These are phyloP conservation scores for Drosophila tripunctata DNA, from an alignment of 2,888 invertebrate species.

Conservation along the genomic window DNA sequence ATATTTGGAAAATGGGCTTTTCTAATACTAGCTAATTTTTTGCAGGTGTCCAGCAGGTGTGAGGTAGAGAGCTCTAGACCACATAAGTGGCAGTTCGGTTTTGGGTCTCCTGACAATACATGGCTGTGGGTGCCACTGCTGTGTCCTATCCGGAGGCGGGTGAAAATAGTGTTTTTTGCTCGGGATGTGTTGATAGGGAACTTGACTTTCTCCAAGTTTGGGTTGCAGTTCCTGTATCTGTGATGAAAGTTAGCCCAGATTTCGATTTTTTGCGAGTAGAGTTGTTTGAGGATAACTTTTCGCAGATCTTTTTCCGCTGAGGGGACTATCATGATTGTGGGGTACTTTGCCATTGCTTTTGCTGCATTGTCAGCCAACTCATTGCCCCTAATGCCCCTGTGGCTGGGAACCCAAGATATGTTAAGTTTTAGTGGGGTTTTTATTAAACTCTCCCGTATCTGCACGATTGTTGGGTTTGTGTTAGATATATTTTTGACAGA, in stretches of 20 bases:
- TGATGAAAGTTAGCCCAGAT: not conserved
- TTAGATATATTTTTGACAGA: slow-evolving; percentile 10
- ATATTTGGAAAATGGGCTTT: too few relatives aligned
- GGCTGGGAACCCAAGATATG: slow-evolving; percentile 3
- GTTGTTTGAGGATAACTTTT: not conserved
- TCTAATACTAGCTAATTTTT: too few relatives aligned
- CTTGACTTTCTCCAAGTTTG: too few relatives aligned
- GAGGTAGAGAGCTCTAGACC: too few relatives aligned
- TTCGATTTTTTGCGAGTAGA: not conserved
- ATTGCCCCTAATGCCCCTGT: not conserved
- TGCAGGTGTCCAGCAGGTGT: too few relatives aligned
- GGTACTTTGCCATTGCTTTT: slow-evolving; percentile 8
- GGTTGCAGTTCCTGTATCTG: too few relatives aligned
- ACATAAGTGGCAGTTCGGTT: not conserved
- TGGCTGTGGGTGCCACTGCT: too few relatives aligned
- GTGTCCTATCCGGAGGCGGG: too few relatives aligned
- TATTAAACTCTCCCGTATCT: slow-evolving; percentile 10
- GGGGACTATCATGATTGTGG: slow-evolving; percentile 1
- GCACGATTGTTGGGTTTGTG: slow-evolving; percentile 16
- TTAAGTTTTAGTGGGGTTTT: not conserved
- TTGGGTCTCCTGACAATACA: not conserved
- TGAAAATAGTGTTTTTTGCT: too few relatives aligned
- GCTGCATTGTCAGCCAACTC: not conserved
- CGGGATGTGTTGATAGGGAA: too few relatives aligned
- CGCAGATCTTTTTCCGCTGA: slow-evolving; percentile 4